Evolutionary conservation across 2,888 invertebrate genomes (phyloP).

Genomic region (Xestoiulus laeticollis): DNA sequence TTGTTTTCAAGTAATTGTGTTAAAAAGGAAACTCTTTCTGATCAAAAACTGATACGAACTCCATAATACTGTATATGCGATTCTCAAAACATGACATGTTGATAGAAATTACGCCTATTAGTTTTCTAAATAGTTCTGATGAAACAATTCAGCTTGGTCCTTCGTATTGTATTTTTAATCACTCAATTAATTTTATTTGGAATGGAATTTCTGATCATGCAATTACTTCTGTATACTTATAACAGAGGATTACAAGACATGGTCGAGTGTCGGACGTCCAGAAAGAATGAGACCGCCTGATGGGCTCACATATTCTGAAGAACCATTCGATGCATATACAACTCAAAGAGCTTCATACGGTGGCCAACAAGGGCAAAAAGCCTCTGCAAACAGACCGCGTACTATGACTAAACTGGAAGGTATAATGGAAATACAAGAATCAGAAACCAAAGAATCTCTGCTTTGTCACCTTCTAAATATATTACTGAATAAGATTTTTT

Average conservation of each 20-base stretch:
- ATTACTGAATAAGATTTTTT: neutral
- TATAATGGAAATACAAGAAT: neutral
- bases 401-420: constrained; percentile 44
- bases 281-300: constrained; percentile 39
- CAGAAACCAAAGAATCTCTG: too few relatives aligned
- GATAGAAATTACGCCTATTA: too few relatives aligned
- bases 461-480: too few relatives aligned
- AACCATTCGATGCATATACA: constrained; percentile 44
- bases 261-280: constrained; percentile 34
- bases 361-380: neutral
- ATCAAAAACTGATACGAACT: too few relatives aligned
- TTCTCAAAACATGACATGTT: too few relatives aligned
- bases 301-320: neutral
- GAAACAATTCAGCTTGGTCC: too few relatives aligned
- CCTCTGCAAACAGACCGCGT: neutral
- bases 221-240: neutral
- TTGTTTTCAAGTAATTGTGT: too few relatives aligned
- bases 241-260: constrained; percentile 49
- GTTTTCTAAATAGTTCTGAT: too few relatives aligned
- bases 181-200: too few relatives aligned
- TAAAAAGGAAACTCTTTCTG: too few relatives aligned
- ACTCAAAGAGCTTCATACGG: constrained; percentile 38
- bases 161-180: too few relatives aligned
- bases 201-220: neutral
- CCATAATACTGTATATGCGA: too few relatives aligned